Conservation (phyloP, 2,888 invertebrate genomes). For the Augiades crinisus region DNA sequence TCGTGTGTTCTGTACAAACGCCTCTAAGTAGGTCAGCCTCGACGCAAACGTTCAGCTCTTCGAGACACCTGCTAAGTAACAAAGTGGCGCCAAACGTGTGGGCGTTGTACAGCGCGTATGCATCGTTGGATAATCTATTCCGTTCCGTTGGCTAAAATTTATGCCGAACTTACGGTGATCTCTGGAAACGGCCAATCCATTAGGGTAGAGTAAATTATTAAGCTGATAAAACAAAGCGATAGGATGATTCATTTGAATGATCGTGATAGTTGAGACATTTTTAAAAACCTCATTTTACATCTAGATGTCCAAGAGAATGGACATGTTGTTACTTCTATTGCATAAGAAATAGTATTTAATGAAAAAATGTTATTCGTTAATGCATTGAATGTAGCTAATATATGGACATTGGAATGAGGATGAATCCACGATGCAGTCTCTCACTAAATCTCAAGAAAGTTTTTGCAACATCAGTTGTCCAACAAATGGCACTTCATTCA, state of each 20-base stretch:
- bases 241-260: background rate
- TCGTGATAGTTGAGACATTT: too few relatives aligned
- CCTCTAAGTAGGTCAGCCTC: slow-evolving; percentile 49
- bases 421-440: background rate
- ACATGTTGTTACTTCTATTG: background rate
- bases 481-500: slow-evolving; percentile 1
- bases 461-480: background rate
- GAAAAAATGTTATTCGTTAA: too few relatives aligned
- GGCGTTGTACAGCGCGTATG: slow-evolving; percentile 19
- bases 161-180: background rate
- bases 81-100: slow-evolving; percentile 39
- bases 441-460: background rate
- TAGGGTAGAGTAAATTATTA: too few relatives aligned
- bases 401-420: background rate
- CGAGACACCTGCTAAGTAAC: slow-evolving; percentile 49
- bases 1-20: slow-evolving; percentile 38
- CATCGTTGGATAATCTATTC: background rate
- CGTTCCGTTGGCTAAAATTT: slow-evolving; percentile 17
- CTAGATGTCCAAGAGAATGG: too few relatives aligned
- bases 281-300: too few relatives aligned
- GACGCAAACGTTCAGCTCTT: slow-evolving; percentile 32
- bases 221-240: too few relatives aligned
- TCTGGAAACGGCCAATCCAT: background rate
- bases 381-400: background rate
- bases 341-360: too few relatives aligned